phyloP scores from a whole-genome alignment of 2,113 vertebrate species.

The Hippocampus barbouri region DNA sequence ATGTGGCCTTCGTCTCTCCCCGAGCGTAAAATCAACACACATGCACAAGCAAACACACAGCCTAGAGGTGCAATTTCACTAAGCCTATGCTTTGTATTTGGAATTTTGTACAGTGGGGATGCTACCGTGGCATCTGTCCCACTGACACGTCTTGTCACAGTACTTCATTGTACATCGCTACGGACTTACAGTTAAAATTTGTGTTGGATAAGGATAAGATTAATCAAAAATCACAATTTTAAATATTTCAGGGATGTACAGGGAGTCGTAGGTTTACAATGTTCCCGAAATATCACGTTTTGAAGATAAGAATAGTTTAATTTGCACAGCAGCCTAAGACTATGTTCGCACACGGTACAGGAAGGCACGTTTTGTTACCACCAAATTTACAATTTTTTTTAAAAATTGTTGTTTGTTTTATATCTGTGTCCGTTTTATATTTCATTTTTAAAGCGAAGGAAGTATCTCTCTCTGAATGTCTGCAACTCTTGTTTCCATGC shows the following conservation, averaged over 20 bases:
- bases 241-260: background rate
- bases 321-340: background rate
- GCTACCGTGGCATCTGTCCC: constrained; percentile 42
- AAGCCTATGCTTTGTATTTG: constrained; percentile 33
- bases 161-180: background rate
- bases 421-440: too few relatives aligned
- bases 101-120: constrained; percentile 8
- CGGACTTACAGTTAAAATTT: background rate
- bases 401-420: too few relatives aligned
- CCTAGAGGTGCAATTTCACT: constrained; percentile 48
- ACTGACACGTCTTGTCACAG: background rate
- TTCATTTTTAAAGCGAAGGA: too few relatives aligned
- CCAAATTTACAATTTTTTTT: too few relatives aligned
- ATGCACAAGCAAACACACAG: constrained; percentile 36
- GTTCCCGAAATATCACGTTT: too few relatives aligned
- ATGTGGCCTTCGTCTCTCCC: constrained; percentile 50
- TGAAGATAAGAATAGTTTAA: background rate
- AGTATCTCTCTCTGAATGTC: too few relatives aligned
- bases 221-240: background rate
- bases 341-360: background rate
- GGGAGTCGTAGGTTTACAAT: background rate
- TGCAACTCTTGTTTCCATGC: too few relatives aligned
- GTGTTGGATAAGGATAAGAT: background rate
- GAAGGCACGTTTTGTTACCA: too few relatives aligned
- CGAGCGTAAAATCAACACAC: constrained; percentile 37